phyloP scores from a whole-genome alignment of 2,797 vertebrate genomes.

The Crocodylus rhombifer region DNA sequence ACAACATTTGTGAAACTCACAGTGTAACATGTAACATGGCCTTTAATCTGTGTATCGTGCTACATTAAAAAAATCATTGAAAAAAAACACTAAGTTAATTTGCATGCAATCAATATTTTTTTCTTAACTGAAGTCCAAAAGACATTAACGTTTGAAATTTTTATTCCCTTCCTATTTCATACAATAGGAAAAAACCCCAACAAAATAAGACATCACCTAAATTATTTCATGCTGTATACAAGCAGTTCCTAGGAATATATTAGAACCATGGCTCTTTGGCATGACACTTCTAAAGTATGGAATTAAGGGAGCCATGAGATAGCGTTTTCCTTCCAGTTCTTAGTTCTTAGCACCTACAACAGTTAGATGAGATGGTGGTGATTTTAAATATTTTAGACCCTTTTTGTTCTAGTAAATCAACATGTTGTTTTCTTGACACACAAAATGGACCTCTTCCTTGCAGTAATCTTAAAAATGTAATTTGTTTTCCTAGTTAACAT shows the following conservation, averaged over 20 bases:
- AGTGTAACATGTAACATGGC: too few species aligned
- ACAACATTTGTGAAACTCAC: too few species aligned
- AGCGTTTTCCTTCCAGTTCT: too few species aligned
- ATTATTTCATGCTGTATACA: neutral
- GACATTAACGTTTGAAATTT: neutral
- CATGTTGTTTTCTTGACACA: neutral
- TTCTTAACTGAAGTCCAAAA: neutral
- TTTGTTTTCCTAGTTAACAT: neutral
- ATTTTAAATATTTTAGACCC: slow-evolving; percentile 29
- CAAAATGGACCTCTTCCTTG: neutral
- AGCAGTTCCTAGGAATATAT: neutral
- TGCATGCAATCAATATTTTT: neutral
- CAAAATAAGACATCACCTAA: neutral
- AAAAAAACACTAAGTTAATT: too few species aligned
- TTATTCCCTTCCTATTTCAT: neutral
- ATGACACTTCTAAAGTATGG: neutral
- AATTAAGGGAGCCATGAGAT: neutral
- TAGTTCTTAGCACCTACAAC: neutral
- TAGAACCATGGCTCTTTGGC: neutral
- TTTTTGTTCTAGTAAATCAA: slow-evolving; percentile 27
- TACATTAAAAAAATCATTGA: too few species aligned
- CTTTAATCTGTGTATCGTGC: too few species aligned
- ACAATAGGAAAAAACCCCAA: neutral
- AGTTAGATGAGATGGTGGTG: slow-evolving; percentile 16
- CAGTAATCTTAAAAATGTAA: slow-evolving; percentile 13